phyloP scores from a whole-genome alignment of 2,888 invertebrate species.

The Oxycera nigricornis region DNA sequence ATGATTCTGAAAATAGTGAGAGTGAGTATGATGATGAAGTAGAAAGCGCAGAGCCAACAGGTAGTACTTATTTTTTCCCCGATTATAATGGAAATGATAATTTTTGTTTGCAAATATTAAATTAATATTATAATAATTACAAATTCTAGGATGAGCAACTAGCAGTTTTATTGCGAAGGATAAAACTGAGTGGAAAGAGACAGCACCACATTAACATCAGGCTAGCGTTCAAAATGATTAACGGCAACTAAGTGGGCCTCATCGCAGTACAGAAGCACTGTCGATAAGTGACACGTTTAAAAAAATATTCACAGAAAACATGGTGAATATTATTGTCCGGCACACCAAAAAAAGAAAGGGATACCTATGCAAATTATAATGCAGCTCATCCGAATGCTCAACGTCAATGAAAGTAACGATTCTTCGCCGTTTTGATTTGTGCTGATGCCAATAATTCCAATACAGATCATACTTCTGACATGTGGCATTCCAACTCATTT shows the following conservation, averaged over 20 bases:
- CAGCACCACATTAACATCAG: constrained; percentile 26
- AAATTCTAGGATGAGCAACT: neutral
- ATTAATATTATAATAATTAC: too few relatives aligned
- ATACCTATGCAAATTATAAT: constrained; percentile 10
- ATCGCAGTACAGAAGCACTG: constrained; percentile 33
- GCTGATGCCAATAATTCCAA: constrained; percentile 24
- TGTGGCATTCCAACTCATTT: constrained; percentile 19
- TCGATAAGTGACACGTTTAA: constrained; percentile 37
- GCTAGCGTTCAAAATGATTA: constrained; percentile 24
- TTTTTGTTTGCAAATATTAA: too few relatives aligned
- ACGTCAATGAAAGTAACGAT: constrained; percentile 21
- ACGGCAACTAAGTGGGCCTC: constrained; percentile 38
- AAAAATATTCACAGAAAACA: constrained; percentile 10
- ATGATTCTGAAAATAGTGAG: neutral
- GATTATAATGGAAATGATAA: too few relatives aligned
- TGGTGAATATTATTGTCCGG: constrained; percentile 35
- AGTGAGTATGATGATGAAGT: neutral
- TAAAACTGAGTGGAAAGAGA: constrained; percentile 33
- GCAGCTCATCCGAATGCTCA: neutral
- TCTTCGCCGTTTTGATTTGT: constrained; percentile 28
- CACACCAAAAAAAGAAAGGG: constrained; percentile 32
- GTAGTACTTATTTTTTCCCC: too few relatives aligned
- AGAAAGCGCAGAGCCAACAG: neutral
- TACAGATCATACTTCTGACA: constrained; percentile 11
- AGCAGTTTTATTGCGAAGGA: constrained; percentile 31